Evolutionary conservation across 2,888 invertebrate genomes (phyloP), one percentile per base, ranked within the genome.

Genomic region (Epinotia brunnichana): DNA sequence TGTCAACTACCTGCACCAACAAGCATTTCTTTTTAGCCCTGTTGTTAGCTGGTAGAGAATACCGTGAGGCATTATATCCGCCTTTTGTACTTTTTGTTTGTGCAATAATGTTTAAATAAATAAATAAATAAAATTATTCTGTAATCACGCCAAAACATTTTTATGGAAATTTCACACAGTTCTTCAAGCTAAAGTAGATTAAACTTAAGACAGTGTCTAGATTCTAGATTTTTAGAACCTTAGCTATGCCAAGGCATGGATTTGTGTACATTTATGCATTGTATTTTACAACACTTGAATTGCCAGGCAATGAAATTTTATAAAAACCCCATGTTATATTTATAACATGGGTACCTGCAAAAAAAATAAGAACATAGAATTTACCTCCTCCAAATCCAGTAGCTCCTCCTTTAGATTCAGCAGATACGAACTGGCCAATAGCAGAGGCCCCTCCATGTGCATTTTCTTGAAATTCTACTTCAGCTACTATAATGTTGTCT

Each of bases 381-480:
- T 62, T 90, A 95, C 96, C 95, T 84, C 95, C 95, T 67, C 97
- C 97, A 87, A 97, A 97, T 59, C 96, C 96, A 17, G 96, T 96
- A 61, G 96, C 96, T 74, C 97, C 97, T 68, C 97, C 97, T 83
- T 96, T 96, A 76, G 98, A 97, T 80, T 98, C 98, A 3, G 96
- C 96, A 3, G 98, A 96, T 0, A 98, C 98, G 91, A 98, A 99
- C 86, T 98, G 98, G 39, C 99, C 99, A 76, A 99, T 95, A 17
- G 98, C 97, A 74, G 96, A 96, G 63, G 96, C 95, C 11, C 96
- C 97, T 35, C 99, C 99, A 84, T 96, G 96, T 10, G 97, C 95
- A 84, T 96, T 96, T 87, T 99, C 99, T 88, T 98, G 97, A 85
- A 99, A 99, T 87, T 98, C 98, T 54, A 99, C 96, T 88, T 99